These are phyloP conservation scores for Eublepharis macularius DNA, from an alignment of 2,113 vertebrate genomes.

Conservation along the genomic window DNA sequence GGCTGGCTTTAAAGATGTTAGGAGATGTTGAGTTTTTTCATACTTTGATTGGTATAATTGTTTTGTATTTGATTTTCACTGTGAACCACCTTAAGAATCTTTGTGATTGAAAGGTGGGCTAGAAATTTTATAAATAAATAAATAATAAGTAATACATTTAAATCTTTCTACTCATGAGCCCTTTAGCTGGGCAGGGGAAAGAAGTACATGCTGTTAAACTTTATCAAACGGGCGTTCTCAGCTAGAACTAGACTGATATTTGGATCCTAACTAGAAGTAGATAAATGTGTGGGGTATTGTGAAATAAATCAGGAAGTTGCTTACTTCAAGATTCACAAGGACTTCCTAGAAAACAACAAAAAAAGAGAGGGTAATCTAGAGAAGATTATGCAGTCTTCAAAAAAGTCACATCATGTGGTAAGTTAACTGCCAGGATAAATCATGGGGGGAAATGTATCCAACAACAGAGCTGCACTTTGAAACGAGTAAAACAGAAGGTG, in stretches of 20 bases:
- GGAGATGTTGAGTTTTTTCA: too few relatives aligned
- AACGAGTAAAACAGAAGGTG: not conserved
- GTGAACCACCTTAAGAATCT: not conserved
- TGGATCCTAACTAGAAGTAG: not conserved
- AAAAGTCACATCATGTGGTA: not conserved
- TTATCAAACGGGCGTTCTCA: not conserved
- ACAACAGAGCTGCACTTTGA: not conserved
- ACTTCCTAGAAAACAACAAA: not conserved
- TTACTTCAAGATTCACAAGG: not conserved
- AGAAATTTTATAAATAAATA: not conserved
- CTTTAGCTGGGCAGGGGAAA: not conserved
- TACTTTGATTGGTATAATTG: too few relatives aligned
- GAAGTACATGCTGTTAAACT: too few relatives aligned
- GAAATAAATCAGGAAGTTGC: not conserved
- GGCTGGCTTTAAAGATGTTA: too few relatives aligned
- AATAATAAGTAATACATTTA: not conserved
- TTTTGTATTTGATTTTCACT: too few relatives aligned
- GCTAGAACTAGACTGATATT: not conserved
- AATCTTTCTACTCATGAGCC: not conserved
- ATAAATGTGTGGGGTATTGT: not conserved
- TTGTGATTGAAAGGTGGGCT: too few relatives aligned
- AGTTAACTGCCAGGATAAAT: not conserved
- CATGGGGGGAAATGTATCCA: not conserved
- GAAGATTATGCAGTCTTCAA: not conserved
- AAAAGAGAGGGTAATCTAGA: not conserved